Base-by-base conservation (phyloP, 2,888 invertebrate genomes). In the Drosophila acutilabella region DNA sequence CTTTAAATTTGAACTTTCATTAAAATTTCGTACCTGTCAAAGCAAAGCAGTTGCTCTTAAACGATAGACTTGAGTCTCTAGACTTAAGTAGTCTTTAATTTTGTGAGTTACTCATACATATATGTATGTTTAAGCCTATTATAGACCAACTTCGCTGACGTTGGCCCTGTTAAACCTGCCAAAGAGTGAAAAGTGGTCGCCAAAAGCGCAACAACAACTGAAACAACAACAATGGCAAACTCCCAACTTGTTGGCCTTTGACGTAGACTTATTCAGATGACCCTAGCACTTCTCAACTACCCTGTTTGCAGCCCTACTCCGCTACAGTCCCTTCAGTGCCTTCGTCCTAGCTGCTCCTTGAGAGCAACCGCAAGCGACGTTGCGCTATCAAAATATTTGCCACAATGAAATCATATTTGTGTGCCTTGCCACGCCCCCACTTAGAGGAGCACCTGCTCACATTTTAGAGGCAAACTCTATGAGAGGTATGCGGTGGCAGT, bases 331-430 rank as follows among this genome's bases (percentile, higher is more conserved):
- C 14, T 7, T 40, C n/a, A 40, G 1, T 36, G 20, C 20, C 13
- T 11, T 23, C 36, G 44, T 56, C 11, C 36, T 36, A 4, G 5
- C 13, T 8, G 23, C 38, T 20, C 30, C 23, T 53, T 38, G 8
- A 13, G 38, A 38, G 45, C 7, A 71, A 77, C 74, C 77, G 48
- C 77, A 77, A 54, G 76, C 70, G 66, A 66, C 66, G 65, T 57
- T 41, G 54, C 62, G 75, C 88, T 85, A 85, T 88, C 88, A 88
- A 83, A 83, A 83, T 83, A 88, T 83, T 83, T 88, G 83, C 83
- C 86, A 88, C 83, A 88, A 88, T 88, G 86, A 88, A 88, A 88
- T 82, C 82, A 85, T 88, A 81, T 70, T 73, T 81, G 79, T 74
- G 44, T 38, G 47, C 66, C 51, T 26, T 65, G 72, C 74, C 78